These are phyloP conservation scores for Nycticorax nycticorax DNA, from an alignment of 2,113 vertebrate species.

Conservation along the genomic window DNA sequence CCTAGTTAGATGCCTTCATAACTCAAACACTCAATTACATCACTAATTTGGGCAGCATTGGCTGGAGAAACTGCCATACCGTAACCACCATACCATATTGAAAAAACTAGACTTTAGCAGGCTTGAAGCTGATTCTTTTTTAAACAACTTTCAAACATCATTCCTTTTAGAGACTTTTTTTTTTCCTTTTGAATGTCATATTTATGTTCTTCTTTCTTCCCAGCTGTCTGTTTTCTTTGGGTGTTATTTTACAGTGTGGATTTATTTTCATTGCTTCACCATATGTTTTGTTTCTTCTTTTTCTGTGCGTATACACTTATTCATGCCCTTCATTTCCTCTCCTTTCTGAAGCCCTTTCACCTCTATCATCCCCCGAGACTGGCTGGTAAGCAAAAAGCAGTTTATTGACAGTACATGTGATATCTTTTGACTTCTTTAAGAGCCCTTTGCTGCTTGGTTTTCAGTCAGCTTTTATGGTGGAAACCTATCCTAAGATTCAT, in stretches of 20 bases:
- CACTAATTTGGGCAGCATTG: background rate
- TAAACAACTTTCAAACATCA: background rate
- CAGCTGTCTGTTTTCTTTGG: background rate
- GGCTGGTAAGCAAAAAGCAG: background rate
- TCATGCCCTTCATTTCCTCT: background rate
- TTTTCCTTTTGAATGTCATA: background rate
- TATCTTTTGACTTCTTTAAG: background rate
- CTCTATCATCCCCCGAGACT: background rate
- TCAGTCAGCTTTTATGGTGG: background rate
- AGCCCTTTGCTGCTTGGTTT: background rate
- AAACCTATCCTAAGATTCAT: background rate
- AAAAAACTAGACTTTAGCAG: background rate
- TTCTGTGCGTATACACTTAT: background rate
- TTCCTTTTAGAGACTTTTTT: background rate
- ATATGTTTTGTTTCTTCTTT: background rate
- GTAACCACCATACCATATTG: rapidly evolving
- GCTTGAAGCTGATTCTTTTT: background rate
- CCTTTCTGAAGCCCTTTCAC: background rate
- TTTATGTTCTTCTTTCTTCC: background rate
- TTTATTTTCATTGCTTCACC: background rate
- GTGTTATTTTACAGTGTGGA: background rate
- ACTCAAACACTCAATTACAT: background rate
- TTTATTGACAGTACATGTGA: background rate
- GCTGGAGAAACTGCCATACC: background rate
- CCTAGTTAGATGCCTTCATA: background rate